Evolutionary conservation across 2,113 vertebrate genomes (phyloP), one percentile per base, ranked within the genome.

Genomic region (Mesitornis unicolor): DNA sequence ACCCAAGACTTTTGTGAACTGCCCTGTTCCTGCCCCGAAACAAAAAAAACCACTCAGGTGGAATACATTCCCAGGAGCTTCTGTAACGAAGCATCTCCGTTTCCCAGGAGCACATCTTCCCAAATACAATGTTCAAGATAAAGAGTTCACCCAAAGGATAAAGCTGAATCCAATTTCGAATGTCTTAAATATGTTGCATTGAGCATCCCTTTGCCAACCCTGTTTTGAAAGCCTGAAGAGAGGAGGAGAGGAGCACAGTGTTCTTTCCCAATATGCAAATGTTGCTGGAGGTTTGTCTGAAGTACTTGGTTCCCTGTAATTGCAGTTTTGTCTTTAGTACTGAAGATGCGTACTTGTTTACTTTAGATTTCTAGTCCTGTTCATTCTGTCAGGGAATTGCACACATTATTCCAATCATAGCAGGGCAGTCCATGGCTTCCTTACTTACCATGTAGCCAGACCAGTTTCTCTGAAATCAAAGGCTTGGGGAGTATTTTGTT

Each of bases 381-480:
- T 91, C 68, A 33, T 91, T 96, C 75, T 78, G 60, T 84, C 51
- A 85, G 77, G 68, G 83, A 88, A 77, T 81, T 68, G 56, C 63
- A 93, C 75, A 75, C 64, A 64, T 81, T 90, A 96, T 94, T 91
- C 26, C 83, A 90, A 13, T 88, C 69, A 88, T 28, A 75, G 38
- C 60, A 75, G 14, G 51, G 56, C 56, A 92, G 87, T 75, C 71
- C n/a, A 36, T 54, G 82, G 59, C 60, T 90, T 93, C 63, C 68
- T 84, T 63, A 48, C 50, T 90, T 84, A 81, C n/a, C 15, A 15
- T 75, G 47, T 65, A 90, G 60, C 56, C 64, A 74, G 76, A 83
- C 38, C 35, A 64, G 31, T 83, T 85, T 90, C 73, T 93, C 77
- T 86, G 60, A 88, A 95, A 95, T 91, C 75, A 77, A 95, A 85